Conservation (phyloP, 2,797 vertebrate genomes). For the Cryptoprocta ferox region DNA sequence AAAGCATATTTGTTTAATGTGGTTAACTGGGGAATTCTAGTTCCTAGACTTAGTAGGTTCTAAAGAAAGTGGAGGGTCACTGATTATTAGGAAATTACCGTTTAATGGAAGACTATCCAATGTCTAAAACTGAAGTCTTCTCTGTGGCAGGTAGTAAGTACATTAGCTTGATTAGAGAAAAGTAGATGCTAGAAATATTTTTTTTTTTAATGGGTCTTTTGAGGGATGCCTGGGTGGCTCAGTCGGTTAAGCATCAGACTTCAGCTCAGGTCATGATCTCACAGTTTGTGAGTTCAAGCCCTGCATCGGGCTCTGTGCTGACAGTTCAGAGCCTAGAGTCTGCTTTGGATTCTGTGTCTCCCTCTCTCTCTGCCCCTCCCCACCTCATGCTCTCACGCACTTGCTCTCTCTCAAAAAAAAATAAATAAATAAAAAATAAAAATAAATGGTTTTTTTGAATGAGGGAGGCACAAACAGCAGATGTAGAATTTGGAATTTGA, state of each 20-base stretch:
- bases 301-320: too few relatives aligned
- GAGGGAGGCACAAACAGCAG: not conserved
- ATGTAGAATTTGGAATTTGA: not conserved
- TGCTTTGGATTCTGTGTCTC: too few relatives aligned
- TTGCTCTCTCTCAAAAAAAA: too few relatives aligned
- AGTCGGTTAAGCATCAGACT: too few relatives aligned
- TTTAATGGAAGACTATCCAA: not conserved
- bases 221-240: not conserved
- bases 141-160: not conserved
- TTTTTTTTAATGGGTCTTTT: not conserved
- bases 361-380: too few relatives aligned
- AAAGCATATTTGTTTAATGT: not conserved
- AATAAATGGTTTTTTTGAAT: not conserved
- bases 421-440: too few relatives aligned
- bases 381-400: accelerated
- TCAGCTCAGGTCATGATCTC: too few relatives aligned
- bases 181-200: not conserved
- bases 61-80: not conserved
- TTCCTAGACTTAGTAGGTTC: not conserved
- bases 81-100: not conserved
- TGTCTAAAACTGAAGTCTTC: not conserved
- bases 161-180: not conserved
- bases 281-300: too few relatives aligned
- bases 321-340: too few relatives aligned
- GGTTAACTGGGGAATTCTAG: not conserved